Conservation (phyloP, 2,797 vertebrate genomes). For the Pseudochaenichthys georgianus region DNA sequence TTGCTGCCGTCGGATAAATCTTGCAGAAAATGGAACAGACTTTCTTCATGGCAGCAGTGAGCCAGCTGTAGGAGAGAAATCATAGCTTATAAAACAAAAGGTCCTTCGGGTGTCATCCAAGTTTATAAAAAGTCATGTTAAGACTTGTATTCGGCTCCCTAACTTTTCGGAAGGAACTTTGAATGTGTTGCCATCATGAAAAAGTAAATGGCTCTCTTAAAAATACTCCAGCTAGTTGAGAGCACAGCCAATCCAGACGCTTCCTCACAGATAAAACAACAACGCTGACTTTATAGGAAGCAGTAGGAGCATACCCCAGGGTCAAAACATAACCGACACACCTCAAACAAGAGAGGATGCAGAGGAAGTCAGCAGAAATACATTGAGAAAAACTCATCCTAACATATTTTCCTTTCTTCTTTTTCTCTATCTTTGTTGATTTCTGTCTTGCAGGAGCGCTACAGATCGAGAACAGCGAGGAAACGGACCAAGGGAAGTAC, state of each 20-base stretch:
- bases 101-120: conserved; percentile 52
- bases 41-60: conserved; percentile 69
- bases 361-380: conserved; percentile 19
- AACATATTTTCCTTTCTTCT: conserved; percentile 26
- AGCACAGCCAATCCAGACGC: conserved; percentile 20
- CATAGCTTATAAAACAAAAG: conserved; percentile 53
- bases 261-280: conserved; percentile 31
- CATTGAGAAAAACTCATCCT: conserved; percentile 26
- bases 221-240: conserved; percentile 13
- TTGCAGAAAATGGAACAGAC: conserved; percentile 60
- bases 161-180: conserved; percentile 54
- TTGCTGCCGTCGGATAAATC: conserved; percentile 57
- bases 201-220: conserved; percentile 29
- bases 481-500: conserved; percentile 98
- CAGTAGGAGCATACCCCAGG: conserved; percentile 11
- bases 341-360: conserved; percentile 38
- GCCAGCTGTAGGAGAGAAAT: conserved; percentile 53
- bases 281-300: conserved; percentile 43
- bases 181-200: conserved; percentile 3
- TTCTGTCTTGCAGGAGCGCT: conserved; percentile 89
- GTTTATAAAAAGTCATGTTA: conserved; percentile 59
- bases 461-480: conserved; percentile 98
- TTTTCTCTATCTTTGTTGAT: conserved; percentile 28
- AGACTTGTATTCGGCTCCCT: conserved; percentile 37
- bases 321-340: conserved; percentile 34